A percentile compares a stretch with the other conserved stretches of the same genome.
Conservation (phyloP, 2,888 invertebrate species). For the Ophion ventricosus region DNA sequence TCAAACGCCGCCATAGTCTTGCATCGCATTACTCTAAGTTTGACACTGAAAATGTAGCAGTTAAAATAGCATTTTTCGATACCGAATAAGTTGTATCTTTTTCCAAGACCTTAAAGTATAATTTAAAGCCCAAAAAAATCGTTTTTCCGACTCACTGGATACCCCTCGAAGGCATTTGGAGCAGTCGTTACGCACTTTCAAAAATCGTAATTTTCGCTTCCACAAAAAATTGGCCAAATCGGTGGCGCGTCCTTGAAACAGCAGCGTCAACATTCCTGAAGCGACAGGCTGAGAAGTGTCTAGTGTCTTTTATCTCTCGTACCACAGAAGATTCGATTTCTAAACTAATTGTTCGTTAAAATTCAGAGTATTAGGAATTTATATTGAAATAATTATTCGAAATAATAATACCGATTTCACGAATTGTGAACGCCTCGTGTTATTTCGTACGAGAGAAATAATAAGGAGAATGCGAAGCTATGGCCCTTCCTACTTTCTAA, state of each 20-base stretch:
- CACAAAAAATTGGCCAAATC: too few species aligned
- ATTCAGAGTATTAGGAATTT: background rate
- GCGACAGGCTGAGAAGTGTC: background rate
- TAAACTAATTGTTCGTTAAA: background rate
- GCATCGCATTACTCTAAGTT: background rate
- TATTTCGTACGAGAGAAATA: slow-evolving; percentile 17
- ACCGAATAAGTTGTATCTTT: background rate
- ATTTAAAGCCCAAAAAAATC: background rate
- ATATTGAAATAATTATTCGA: background rate
- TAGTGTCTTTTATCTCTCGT: background rate
- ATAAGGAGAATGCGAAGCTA: slow-evolving; percentile 15
- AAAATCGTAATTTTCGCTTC: too few species aligned
- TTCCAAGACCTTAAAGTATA: background rate
- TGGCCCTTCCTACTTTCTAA: slow-evolving; percentile 57
- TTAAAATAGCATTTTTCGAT: background rate
- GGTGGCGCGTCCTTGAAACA: background rate
- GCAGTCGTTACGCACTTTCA: background rate
- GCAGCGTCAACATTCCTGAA: background rate
- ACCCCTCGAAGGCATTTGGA: background rate
- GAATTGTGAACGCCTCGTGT: slow-evolving; percentile 26
- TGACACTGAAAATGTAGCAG: background rate
- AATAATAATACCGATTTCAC: slow-evolving; percentile 14
- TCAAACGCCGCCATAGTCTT: background rate
- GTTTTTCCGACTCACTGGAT: background rate
- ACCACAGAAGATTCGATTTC: background rate